Percentiles rank a stretch among this genome's conserved stretches.
phyloP scores from a whole-genome alignment of 2,113 vertebrate genomes.

The Verasper variegatus region DNA sequence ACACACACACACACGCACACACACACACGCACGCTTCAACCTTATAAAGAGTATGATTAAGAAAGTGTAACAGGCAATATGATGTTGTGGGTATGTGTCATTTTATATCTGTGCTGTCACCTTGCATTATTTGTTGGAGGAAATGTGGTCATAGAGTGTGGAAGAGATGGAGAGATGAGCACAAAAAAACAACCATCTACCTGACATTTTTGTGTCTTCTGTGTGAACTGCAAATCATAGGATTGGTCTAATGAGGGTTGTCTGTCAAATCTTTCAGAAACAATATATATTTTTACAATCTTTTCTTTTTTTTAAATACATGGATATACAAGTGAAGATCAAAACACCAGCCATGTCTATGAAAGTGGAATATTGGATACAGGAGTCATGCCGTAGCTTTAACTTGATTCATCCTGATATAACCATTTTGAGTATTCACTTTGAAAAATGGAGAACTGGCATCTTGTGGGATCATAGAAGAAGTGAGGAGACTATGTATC shows the following conservation, averaged over 20 bases:
- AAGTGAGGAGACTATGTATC: slow-evolving; percentile 77
- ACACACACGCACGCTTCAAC: slow-evolving; percentile 11
- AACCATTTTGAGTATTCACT: slow-evolving; percentile 81
- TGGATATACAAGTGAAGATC: slow-evolving; percentile 73
- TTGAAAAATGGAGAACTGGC: slow-evolving; percentile 79
- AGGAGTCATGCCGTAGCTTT: slow-evolving; percentile 80
- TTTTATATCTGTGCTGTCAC: slow-evolving; percentile 24
- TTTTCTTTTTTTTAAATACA: slow-evolving; percentile 39
- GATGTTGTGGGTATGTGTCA: slow-evolving; percentile 4
- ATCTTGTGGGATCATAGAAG: slow-evolving; percentile 81
- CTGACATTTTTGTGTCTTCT: slow-evolving; percentile 12
- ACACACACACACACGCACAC: slow-evolving; percentile 20
- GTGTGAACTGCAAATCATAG: slow-evolving; percentile 32
- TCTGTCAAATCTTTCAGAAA: slow-evolving; percentile 46
- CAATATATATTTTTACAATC: slow-evolving; percentile 18
- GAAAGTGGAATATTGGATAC: slow-evolving; percentile 74
- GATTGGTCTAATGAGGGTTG: slow-evolving; percentile 42
- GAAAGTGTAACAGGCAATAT: not conserved
- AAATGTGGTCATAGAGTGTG: not conserved
- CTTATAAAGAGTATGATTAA: slow-evolving; percentile 27
- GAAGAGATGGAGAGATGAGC: not conserved
- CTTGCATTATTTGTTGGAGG: not conserved
- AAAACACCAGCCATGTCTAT: slow-evolving; percentile 73
- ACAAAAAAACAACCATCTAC: slow-evolving; percentile 10
- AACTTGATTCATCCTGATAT: slow-evolving; percentile 83